A percentile compares a stretch with the other conserved stretches of the same genome.
phyloP scores from a whole-genome alignment of 2,113 vertebrate genomes.

The Cathartes aura region DNA sequence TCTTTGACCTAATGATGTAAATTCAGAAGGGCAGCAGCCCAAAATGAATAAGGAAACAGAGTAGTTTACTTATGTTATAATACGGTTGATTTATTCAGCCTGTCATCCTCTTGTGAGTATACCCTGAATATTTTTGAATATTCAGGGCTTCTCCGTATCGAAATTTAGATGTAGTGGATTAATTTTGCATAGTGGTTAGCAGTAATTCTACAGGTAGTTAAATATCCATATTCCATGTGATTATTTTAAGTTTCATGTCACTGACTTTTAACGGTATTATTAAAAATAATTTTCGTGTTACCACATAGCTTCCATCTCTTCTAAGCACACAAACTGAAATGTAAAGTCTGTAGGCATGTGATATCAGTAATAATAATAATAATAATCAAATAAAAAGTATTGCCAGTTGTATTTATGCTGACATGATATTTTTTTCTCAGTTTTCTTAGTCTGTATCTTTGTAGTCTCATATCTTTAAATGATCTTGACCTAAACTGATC shows the following conservation, averaged over 20 bases:
- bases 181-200: background rate
- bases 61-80: background rate
- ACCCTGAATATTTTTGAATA: background rate
- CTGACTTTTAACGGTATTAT: background rate
- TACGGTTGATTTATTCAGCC: background rate
- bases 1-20: background rate
- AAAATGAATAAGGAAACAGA: background rate
- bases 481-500: background rate
- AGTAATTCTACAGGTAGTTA: background rate
- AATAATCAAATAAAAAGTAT: background rate
- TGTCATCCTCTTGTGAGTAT: background rate
- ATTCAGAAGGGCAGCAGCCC: background rate
- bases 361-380: background rate
- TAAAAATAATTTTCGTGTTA: background rate
- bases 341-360: background rate
- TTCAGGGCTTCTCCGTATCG: background rate
- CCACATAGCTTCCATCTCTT: background rate
- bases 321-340: background rate
- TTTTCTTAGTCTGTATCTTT: background rate
- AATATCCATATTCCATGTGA: background rate
- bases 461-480: background rate
- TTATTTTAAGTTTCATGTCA: background rate
- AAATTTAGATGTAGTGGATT: background rate
- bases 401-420: background rate
- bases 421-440: background rate